Base-by-base conservation (phyloP, 2,797 vertebrate genomes). In the Eulemur rubriventer region DNA sequence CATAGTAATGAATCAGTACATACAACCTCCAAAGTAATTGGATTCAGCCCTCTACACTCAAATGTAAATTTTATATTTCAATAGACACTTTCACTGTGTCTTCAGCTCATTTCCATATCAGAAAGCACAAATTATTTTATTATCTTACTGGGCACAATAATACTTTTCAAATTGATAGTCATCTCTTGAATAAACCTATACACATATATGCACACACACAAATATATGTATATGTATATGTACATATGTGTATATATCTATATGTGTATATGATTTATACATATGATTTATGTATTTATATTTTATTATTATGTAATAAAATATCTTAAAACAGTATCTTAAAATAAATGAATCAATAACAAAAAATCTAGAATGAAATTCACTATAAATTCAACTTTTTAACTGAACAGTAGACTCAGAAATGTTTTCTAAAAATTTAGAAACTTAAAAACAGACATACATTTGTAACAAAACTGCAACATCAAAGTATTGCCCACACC, bases 51-150 rank as follows among this genome's bases (percentile, higher is more conserved):
- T 80, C 48, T 96, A 35, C 86, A 91, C 13, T 75, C 30, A 4
- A 95, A 89, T 59, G 33, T n/a, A 20, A 87, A 72, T 86, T 86
- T 90, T 57, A 76, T 80, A 79, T 89, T 94, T 93, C 73, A 80
- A 17, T 88, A 85, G 69, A 81, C 1, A 55, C 20, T 72, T 63
- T 46, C 26, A 43, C 17, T 41, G 6, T 63, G 7, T 93, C 46
- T 73, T 79, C 28, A 93, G 65, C 7, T 91, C 3, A 89, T 46
- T 85, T 95, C 16, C 7, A 80, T 35, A 76, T 75, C n/a, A 92
- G 30, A 95, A 95, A 55, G 50, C 50, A 79, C 5, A 52, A 43
- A 80, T 22, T 76, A 67, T 24, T 22, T 35, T 85, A 65, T 94
- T 75, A 91, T 85, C 4, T 13, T 69, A 81, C 14, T 85, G 6